A percentile compares a stretch with the other conserved stretches of the same genome.
phyloP scores from a whole-genome alignment of 1,140 invertebrate genomes.

The Samia ricini region DNA sequence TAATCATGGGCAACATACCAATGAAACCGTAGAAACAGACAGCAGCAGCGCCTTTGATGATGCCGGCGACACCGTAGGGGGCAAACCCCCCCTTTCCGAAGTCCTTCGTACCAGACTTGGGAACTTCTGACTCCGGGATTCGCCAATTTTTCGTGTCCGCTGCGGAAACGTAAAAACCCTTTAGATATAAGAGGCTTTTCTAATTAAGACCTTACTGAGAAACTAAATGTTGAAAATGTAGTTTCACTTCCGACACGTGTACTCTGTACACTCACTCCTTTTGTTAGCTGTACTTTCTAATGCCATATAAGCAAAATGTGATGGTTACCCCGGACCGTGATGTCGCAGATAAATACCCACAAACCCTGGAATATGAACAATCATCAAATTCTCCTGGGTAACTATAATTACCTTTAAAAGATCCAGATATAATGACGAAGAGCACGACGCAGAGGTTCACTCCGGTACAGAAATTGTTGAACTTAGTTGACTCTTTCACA shows the following conservation, averaged over 20 bases:
- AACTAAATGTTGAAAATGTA: too few species aligned
- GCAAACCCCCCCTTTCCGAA: constrained; percentile 88
- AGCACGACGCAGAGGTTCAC: constrained; percentile 90
- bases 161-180: constrained; percentile 22
- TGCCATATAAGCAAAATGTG: too few species aligned
- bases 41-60: constrained; percentile 89
- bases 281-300: too few species aligned
- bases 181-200: too few species aligned
- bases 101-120: constrained; percentile 51
- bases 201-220: too few species aligned
- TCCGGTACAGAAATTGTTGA: constrained; percentile 91
- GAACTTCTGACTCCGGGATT: constrained; percentile 79
- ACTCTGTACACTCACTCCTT: too few species aligned
- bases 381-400: not conserved
- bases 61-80: constrained; percentile 88
- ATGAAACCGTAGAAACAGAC: constrained; percentile 96
- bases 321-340: too few species aligned
- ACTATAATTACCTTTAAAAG: constrained; percentile 81
- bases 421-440: constrained; percentile 90
- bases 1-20: constrained; percentile 63
- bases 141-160: constrained; percentile 83
- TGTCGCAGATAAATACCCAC: too few species aligned
- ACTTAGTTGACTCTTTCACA: constrained; percentile 88
- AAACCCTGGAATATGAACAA: too few species aligned
- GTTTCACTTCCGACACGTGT: too few species aligned